A percentile compares a stretch with the other conserved stretches of the same genome.
Evolutionary conservation across 2,888 invertebrate genomes (phyloP).

Genomic region (Campoplex capitator): DNA sequence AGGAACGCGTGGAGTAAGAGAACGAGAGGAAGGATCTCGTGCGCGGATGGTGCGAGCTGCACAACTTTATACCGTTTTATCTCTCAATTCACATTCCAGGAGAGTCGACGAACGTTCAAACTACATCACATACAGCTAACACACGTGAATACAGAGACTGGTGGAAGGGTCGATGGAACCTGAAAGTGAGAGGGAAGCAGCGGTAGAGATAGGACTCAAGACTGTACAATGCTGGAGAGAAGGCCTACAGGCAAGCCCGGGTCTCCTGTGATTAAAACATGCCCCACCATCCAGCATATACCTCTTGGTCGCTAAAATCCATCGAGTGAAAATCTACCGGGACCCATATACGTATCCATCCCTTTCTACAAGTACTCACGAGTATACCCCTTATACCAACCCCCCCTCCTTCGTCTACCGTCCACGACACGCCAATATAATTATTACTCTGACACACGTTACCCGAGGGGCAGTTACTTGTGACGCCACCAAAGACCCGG

Average conservation of each 20-base stretch:
- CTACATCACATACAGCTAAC: constrained; percentile 73
- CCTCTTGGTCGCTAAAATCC: constrained; percentile 53
- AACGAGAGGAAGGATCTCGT: constrained; percentile 53
- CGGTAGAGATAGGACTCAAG: constrained; percentile 34
- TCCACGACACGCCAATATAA: constrained; percentile 78
- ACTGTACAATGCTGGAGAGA: constrained; percentile 49
- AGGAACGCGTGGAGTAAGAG: constrained; percentile 57
- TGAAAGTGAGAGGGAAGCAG: constrained; percentile 31
- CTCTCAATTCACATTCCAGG: constrained; percentile 82
- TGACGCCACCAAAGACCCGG: constrained; percentile 67
- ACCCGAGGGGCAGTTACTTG: constrained; percentile 72
- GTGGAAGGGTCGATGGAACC: constrained; percentile 62
- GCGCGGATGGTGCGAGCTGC: constrained; percentile 67
- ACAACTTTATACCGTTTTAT: constrained; percentile 82
- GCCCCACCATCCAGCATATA: constrained; percentile 40
- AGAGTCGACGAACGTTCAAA: constrained; percentile 80
- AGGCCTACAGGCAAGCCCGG: constrained; percentile 69
- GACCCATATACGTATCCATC: constrained; percentile 30
- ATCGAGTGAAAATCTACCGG: constrained; percentile 55
- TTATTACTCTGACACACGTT: constrained; percentile 80
- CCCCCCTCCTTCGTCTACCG: constrained; percentile 52
- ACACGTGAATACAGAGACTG: constrained; percentile 63
- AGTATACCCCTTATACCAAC: constrained; percentile 22
- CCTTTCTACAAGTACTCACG: constrained; percentile 43
- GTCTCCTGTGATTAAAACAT: constrained; percentile 82